Evolutionary conservation across 1,140 invertebrate species (phyloP).

Genomic region (Cyclina sinensis): DNA sequence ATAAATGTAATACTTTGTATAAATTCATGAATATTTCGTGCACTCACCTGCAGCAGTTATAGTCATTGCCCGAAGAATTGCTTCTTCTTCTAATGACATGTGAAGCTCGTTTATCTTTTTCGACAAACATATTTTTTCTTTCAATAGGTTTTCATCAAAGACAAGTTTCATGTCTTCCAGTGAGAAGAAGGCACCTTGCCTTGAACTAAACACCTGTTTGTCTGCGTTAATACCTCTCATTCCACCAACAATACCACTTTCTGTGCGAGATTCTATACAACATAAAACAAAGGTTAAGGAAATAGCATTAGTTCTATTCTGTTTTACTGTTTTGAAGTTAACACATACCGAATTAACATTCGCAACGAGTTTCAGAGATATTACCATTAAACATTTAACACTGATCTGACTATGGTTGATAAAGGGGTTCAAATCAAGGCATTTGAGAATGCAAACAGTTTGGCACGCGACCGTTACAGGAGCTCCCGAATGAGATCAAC

Average conservation of each 20-base stretch:
- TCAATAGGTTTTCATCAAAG: not conserved
- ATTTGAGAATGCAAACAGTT: no score
- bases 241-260: constrained; percentile 12
- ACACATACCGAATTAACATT: no score
- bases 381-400: no score
- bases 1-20: no score
- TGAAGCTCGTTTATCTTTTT: not conserved
- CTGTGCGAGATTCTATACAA: constrained; percentile 9
- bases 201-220: not conserved
- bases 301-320: no score
- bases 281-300: not conserved
- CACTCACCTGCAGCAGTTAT: constrained; percentile 6
- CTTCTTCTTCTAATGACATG: not conserved
- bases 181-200: not conserved
- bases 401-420: no score
- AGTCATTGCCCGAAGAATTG: not conserved
- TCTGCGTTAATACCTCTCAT: constrained; percentile 9
- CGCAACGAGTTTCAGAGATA: no score
- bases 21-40: no score
- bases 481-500: no score
- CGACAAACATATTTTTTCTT: not conserved
- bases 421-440: no score
- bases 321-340: no score
- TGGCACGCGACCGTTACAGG: no score
- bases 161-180: constrained; percentile 11